A percentile compares a stretch with the other conserved stretches of the same genome.
Evolutionary conservation across 2,888 invertebrate species (phyloP).

Genomic region (Diabrotica balteata): DNA sequence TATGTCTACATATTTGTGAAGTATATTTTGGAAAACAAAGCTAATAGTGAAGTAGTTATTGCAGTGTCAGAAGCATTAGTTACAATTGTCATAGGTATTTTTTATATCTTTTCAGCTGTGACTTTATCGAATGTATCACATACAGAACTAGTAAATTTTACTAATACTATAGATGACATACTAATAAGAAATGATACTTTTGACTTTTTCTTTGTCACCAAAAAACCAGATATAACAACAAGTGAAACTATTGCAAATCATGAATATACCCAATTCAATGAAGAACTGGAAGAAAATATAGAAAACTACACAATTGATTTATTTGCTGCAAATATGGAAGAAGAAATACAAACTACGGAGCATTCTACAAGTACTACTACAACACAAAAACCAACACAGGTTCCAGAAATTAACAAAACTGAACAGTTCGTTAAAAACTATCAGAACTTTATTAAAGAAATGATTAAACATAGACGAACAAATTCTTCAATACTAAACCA

Average conservation of each 20-base stretch:
- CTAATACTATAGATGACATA: conserved; percentile 37
- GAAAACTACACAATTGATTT: conserved; percentile 3
- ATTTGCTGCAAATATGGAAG: conserved; percentile 9
- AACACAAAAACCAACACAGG: conserved; percentile 5
- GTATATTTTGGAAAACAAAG: conserved; percentile 40
- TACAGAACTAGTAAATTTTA: conserved; percentile 28
- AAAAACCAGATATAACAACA: conserved; percentile 3
- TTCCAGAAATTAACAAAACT: conserved; percentile 26
- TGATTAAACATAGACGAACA: conserved; percentile 41
- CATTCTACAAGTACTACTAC: not conserved
- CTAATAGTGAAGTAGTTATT: conserved; percentile 39
- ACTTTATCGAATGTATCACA: conserved; percentile 30
- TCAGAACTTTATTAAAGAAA: conserved; percentile 41
- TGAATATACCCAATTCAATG: conserved; percentile 8
- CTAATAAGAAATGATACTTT: conserved; percentile 32
- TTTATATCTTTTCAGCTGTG: conserved; percentile 50
- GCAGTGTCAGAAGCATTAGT: conserved; percentile 51
- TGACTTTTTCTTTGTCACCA: conserved; percentile 19
- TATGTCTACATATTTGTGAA: conserved; percentile 48
- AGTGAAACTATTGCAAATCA: conserved; percentile 11
- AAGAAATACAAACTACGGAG: conserved; percentile 3
- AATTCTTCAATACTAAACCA: conserved; percentile 32
- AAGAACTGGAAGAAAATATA: conserved; percentile 8
- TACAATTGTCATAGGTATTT: conserved; percentile 52
- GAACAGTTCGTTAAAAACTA: conserved; percentile 42